These are phyloP conservation scores for Mycteria americana DNA, from an alignment of 2,797 vertebrate genomes.

Conservation along the genomic window DNA sequence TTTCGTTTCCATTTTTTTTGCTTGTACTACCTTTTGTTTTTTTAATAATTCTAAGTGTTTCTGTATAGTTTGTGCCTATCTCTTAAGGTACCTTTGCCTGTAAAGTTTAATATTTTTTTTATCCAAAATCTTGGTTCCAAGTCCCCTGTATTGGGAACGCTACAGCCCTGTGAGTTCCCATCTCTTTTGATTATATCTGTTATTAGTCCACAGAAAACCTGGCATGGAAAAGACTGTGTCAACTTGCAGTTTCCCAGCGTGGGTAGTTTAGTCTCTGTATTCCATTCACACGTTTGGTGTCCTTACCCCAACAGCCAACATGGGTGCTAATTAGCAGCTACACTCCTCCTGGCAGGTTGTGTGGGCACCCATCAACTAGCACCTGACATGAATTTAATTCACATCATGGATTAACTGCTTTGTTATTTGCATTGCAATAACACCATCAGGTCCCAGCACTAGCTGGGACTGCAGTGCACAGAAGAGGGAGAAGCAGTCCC, in stretches of 20 bases:
- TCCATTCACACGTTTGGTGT: slow-evolving; percentile 10
- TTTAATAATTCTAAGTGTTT: not conserved
- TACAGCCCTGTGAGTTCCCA: not conserved
- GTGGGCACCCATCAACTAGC: slow-evolving; percentile 22
- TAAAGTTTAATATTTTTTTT: not conserved
- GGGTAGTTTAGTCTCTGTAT: slow-evolving; percentile 29
- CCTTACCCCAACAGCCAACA: not conserved
- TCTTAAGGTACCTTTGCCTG: not conserved
- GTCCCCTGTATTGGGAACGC: not conserved
- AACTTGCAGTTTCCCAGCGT: not conserved
- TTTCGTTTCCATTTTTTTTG: not conserved
- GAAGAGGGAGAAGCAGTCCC: not conserved
- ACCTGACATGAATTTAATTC: slow-evolving; percentile 38
- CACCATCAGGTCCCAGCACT: not conserved
- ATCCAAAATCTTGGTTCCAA: not conserved
- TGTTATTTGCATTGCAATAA: not conserved
- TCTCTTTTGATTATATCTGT: not conserved
- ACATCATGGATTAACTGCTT: not conserved
- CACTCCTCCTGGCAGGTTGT: not conserved
- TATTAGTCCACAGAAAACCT: not conserved
- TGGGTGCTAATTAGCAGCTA: slow-evolving; percentile 51
- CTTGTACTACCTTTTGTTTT: not conserved
- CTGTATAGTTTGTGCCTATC: not conserved
- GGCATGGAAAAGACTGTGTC: not conserved
- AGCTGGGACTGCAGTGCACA: not conserved